Evolutionary conservation across 2,888 invertebrate genomes (phyloP), one percentile per base, ranked within the genome.

Genomic region (Brachyptera putata): DNA sequence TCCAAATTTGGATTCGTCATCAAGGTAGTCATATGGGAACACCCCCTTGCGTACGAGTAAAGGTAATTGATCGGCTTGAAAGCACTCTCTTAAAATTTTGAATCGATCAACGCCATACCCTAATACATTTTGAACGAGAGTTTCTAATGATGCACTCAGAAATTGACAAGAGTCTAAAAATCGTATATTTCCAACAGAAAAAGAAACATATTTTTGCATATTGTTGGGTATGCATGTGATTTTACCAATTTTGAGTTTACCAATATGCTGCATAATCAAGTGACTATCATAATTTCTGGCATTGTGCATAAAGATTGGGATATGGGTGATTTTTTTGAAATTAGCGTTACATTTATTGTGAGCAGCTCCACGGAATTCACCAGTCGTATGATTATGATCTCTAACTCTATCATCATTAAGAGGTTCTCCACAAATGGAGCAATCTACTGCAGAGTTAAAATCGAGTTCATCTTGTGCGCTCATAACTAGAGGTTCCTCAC

Each of bases 21-120:
- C 65, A 3, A 72, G 49, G 59, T 70, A 71, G 1, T 71, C 70
- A 61, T 70, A 72, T 0, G 70, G 70, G 60, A 73, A 72, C 9
- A 72, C 63, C 9, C 70, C 70, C 62, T 72, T 72, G 21, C 65
- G 50, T 5, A 39, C 61, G 5, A 68, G 46, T 14, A 68, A 56
- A 25, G 63, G 16, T 22, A 67, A 61, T 21, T 67, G 43, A 1
- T 58, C 56, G 1, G 36, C 37, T 36, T 43, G 11, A 11, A 18
- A 43, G 43, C 3, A 16, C 21, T 18, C 18, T 43, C 21, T 43
- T 18, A 43, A 11, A 4, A 21, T 43, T 11, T 18, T 16, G 21
- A 43, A 43, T 43, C 21, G 2, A 43, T 2, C 21, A 11, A 11
- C 11, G 21, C 11, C 43, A 43, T 4, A 9, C 21, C 55, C 25